phyloP scores from a whole-genome alignment of 2,888 invertebrate species.

The Cyrtodaria siliqua region DNA sequence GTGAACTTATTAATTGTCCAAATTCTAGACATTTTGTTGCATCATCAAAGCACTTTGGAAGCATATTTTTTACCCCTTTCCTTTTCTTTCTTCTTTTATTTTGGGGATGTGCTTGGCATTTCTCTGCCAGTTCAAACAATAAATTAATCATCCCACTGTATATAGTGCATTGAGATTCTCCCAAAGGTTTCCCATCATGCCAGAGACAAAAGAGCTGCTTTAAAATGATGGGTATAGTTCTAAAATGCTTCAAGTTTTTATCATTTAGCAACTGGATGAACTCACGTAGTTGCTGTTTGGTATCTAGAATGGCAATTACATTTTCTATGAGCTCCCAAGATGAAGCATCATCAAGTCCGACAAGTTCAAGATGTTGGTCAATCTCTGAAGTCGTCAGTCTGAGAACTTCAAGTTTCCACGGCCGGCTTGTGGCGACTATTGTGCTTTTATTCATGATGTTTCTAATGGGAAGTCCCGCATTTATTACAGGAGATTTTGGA shows the following conservation, averaged over 20 bases:
- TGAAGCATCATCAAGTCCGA: too few species aligned
- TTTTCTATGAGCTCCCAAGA: too few species aligned
- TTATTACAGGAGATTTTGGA: too few species aligned
- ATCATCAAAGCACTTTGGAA: neutral
- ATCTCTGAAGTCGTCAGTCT: too few species aligned
- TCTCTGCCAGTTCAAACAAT: constrained; percentile 1
- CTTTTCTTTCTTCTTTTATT: too few species aligned
- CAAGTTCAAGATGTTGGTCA: too few species aligned
- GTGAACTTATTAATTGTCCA: neutral
- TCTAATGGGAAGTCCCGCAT: too few species aligned
- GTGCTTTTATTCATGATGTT: too few species aligned
- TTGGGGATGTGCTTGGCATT: neutral
- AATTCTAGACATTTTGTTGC: neutral
- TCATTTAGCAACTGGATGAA: neutral
- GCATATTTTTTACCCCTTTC: neutral
- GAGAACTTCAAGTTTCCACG: too few species aligned
- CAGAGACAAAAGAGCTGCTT: constrained; percentile 23
- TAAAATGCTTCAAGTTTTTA: neutral
- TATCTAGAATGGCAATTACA: too few species aligned
- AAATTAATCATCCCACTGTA: constrained; percentile 24
- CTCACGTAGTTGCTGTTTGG: too few species aligned
- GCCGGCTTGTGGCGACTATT: too few species aligned
- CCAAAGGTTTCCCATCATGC: constrained; percentile 11
- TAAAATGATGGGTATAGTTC: constrained; percentile 7
- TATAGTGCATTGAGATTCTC: constrained; percentile 13